These are phyloP conservation scores for Drosophila nigromelanica DNA, from an alignment of 1,140 invertebrate species.

Conservation along the genomic window DNA sequence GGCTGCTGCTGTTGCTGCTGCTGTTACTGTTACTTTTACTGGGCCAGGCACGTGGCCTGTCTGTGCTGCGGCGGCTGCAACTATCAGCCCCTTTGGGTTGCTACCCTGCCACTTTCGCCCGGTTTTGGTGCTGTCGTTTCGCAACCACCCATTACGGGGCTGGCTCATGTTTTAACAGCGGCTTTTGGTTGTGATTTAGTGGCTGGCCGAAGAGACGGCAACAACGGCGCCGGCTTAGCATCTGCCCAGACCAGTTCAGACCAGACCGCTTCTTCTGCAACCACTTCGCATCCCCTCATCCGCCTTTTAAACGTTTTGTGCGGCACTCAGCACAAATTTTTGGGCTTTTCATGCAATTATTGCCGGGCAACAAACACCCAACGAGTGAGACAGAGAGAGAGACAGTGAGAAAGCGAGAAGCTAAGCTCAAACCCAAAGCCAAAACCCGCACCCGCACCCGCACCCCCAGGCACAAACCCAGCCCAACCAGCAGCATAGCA, in stretches of 20 bases:
- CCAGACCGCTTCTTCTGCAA: conserved; percentile 6
- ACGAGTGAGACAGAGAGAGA: neutral
- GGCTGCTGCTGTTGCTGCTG: neutral
- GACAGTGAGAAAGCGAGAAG: neutral
- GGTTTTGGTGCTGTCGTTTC: conserved; percentile 9
- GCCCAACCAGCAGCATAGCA: conserved; percentile 24
- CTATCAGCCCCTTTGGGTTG: conserved; percentile 19
- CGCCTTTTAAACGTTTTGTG: conserved; percentile 47
- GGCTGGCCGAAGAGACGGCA: conserved; percentile 51
- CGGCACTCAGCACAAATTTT: conserved; percentile 72
- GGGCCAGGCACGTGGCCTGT: conserved; percentile 24
- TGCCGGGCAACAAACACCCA: conserved; percentile 42
- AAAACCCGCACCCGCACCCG: neutral
- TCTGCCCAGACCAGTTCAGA: conserved; percentile 57
- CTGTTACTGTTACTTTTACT: too few species aligned
- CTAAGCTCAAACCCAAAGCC: conserved; percentile 31
- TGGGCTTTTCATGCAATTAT: conserved; percentile 79
- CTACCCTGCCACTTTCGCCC: neutral
- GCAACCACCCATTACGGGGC: conserved; percentile 59
- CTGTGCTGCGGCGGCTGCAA: conserved; percentile 14
- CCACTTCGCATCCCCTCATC: neutral
- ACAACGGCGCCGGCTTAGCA: conserved; percentile 61
- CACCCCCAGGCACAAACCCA: neutral
- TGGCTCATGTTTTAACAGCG: conserved; percentile 78
- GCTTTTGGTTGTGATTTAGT: conserved; percentile 82